Evolutionary conservation across 2,797 vertebrate genomes (phyloP).

Genomic region (Buceros bicornis): DNA sequence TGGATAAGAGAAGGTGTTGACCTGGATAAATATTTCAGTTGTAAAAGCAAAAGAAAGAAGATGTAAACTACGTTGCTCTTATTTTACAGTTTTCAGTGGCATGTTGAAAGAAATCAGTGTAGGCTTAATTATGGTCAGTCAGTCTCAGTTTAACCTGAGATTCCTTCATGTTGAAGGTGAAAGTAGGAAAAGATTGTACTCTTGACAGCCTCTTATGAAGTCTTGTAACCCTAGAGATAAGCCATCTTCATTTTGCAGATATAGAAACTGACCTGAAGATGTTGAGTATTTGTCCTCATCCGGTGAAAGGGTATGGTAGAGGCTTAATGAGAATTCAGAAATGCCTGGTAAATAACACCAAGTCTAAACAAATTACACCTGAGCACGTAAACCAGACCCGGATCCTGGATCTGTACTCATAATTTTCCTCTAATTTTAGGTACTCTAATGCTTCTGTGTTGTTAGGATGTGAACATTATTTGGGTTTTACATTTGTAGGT

Average conservation of each 20-base stretch:
- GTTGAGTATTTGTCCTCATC: neutral
- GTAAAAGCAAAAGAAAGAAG: neutral
- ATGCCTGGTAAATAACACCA: neutral
- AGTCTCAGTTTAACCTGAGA: neutral
- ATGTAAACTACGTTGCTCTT: neutral
- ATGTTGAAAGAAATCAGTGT: neutral
- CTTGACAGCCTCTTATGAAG: neutral
- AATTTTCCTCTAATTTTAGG: neutral
- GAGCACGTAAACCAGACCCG: neutral
- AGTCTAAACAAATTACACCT: neutral
- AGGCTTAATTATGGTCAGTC: neutral
- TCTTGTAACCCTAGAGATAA: neutral
- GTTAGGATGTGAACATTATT: neutral
- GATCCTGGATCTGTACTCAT: neutral
- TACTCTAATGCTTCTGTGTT: neutral
- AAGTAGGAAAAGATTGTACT: neutral
- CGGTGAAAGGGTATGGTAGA: neutral
- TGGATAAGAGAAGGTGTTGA: neutral
- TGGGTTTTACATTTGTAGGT: neutral
- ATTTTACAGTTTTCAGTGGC: neutral
- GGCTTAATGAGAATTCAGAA: neutral
- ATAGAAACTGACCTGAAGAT: neutral
- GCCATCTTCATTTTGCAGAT: neutral
- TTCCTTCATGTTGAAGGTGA: neutral
- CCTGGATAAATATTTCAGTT: neutral